Conservation (phyloP, 2,888 invertebrate genomes). For the Philereme transversata region DNA sequence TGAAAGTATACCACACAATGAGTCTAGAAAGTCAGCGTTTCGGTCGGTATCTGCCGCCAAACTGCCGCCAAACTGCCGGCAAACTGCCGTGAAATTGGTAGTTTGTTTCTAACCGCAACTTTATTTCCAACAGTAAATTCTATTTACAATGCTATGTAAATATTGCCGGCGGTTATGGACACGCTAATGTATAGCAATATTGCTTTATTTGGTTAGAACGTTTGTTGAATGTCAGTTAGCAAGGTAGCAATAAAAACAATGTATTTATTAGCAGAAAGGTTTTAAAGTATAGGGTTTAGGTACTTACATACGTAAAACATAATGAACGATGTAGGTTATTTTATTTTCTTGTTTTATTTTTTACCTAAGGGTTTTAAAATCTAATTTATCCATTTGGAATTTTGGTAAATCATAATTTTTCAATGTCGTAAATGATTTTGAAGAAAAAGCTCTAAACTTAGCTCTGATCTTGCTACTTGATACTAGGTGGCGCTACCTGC, state of each 20-base stretch:
- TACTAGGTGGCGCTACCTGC: constrained; percentile 58
- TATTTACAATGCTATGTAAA: constrained; percentile 35
- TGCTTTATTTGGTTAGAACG: not conserved
- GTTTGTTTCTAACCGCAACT: constrained; percentile 66
- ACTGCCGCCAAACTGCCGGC: constrained; percentile 56
- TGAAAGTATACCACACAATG: constrained; percentile 75
- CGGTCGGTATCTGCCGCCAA: constrained; percentile 52
- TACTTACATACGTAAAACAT: too few relatives aligned
- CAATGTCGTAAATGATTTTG: not conserved
- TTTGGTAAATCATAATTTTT: too few relatives aligned
- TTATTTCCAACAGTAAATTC: constrained; percentile 50
- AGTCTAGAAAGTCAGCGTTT: constrained; percentile 66
- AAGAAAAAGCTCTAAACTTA: constrained; percentile 2
- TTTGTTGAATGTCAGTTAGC: too few relatives aligned
- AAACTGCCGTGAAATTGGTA: constrained; percentile 72
- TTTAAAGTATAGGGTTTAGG: too few relatives aligned
- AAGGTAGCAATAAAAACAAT: too few relatives aligned
- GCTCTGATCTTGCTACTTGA: constrained; percentile 55
- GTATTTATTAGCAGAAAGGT: too few relatives aligned
- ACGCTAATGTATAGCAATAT: constrained; percentile 13
- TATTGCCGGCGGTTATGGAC: constrained; percentile 20
- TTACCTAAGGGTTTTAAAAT: too few relatives aligned
- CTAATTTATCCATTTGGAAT: too few relatives aligned
- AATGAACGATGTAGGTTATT: too few relatives aligned
- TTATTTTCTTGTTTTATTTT: too few relatives aligned